Evolutionary conservation across 37 sponge, comb jelly and placozoan species (phyloP), one percentile per base, ranked within the genome.

Genomic region (Aphrocallistes beatrix): DNA sequence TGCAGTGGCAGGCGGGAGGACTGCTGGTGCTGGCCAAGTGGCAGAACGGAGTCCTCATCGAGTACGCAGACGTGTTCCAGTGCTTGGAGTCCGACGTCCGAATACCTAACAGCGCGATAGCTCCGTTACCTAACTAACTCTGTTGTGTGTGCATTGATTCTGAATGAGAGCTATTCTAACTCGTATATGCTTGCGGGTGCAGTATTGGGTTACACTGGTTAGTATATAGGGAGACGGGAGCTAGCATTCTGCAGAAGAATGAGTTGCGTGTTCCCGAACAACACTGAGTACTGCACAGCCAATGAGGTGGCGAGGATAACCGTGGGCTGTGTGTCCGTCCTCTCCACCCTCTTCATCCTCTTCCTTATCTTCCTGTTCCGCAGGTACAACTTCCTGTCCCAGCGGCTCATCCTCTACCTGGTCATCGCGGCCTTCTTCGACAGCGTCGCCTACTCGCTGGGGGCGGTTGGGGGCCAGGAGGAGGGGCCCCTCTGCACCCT

Each of bases 351-450:
- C 17, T 23, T 75, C 21, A 39, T 84, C 38, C 84, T 90, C 38
- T 32, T 86, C 45, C 45, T 84, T 6, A 81, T 86, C 19, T 17
- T 81, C 50, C 39, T 84, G 16, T 40, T 50, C 19, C 36, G 30
- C 51, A 47, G 81, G 0, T 38, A 60, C 30, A 17, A 37, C 38
- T 84, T 34, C 30, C 13, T 82, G 13, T 1, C 84, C 16, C 87
- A 87, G 37, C 82, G 90, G 0, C 85, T 90, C 37, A 82, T 90
- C 32, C 83, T 89, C 49, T 89, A 86, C 51, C 37, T 86, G 38
- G 83, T 60, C 0, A 38, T 37, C 3, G 38, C 89, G 30, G 51
- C 83, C 36, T 38, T 83, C 1, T 42, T 89, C 17, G 38, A 40
- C n/a, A 36, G 83, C 1, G 32, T 86, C 28, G 75, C 60, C 81